A percentile compares a stretch with the other conserved stretches of the same genome.
Evolutionary conservation across 2,113 vertebrate species (phyloP).

Genomic region (Xiphophorus maculatus): DNA sequence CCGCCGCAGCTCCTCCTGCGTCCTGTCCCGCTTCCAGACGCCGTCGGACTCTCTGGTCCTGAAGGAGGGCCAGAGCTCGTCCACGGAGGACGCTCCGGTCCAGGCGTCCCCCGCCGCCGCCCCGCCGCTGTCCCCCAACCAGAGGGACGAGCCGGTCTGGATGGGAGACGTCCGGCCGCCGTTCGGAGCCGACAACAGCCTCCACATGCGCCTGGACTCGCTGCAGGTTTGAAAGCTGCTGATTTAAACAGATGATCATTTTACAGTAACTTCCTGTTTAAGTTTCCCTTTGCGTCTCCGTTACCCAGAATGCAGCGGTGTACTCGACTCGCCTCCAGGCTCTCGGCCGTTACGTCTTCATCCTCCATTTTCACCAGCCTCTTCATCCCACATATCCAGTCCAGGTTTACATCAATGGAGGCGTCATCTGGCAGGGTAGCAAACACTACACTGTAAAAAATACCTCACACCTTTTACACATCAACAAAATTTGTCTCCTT

Average conservation of each 20-base stretch:
- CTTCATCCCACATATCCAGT: constrained; percentile 84
- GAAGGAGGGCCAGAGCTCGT: constrained; percentile 84
- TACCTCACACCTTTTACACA: no score
- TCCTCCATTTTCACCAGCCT: constrained; percentile 94
- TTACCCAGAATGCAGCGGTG: constrained; percentile 84
- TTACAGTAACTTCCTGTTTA: not conserved
- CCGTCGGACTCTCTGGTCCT: constrained; percentile 87
- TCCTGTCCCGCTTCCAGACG: constrained; percentile 90
- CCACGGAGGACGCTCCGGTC: constrained; percentile 68
- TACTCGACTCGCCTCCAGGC: constrained; percentile 83
- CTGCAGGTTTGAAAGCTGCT: constrained; percentile 79
- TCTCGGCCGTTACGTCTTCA: constrained; percentile 91
- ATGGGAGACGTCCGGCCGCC: constrained; percentile 76
- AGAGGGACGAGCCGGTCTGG: constrained; percentile 40
- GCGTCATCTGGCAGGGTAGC: constrained; percentile 92
- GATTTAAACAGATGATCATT: not conserved
- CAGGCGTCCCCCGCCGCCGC: constrained; percentile 76
- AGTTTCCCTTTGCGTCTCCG: not conserved
- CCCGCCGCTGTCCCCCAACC: constrained; percentile 41
- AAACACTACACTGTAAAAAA: not conserved
- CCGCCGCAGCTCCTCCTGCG: constrained; percentile 71
- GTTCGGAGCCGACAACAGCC: constrained; percentile 74
- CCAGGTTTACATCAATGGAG: constrained; percentile 88
- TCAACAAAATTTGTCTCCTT: no score
- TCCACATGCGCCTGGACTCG: constrained; percentile 86